These are phyloP conservation scores for Drosophila nikananu DNA, from an alignment of 1,140 invertebrate genomes.

Conservation along the genomic window DNA sequence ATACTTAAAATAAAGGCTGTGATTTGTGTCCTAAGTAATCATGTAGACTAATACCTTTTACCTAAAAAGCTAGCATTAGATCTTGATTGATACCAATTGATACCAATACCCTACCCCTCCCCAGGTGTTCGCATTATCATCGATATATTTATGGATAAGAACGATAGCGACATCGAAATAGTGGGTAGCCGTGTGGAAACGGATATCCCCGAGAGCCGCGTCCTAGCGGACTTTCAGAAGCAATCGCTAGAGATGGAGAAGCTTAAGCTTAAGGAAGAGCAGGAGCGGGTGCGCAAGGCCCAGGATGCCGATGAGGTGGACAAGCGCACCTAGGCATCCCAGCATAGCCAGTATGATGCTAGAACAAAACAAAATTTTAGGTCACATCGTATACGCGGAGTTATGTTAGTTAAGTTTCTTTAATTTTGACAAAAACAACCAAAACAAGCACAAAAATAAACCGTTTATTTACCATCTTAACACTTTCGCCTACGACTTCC, in stretches of 20 bases:
- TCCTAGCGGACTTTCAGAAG: conserved; percentile 71
- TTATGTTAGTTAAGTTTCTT: conserved; percentile 38
- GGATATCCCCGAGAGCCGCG: conserved; percentile 75
- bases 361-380: conserved; percentile 41
- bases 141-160: conserved; percentile 74
- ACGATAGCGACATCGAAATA: conserved; percentile 60
- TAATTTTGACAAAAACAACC: conserved; percentile 36
- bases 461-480: conserved; percentile 21
- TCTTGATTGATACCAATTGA: background rate
- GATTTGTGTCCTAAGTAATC: no score
- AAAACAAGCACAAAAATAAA: conserved; percentile 24
- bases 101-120: background rate
- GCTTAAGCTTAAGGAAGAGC: background rate
- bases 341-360: conserved; percentile 8
- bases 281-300: background rate
- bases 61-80: background rate
- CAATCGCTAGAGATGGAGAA: conserved; percentile 53
- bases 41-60: background rate
- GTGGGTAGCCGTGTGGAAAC: conserved; percentile 75
- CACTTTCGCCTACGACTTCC: conserved; percentile 36
- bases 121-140: conserved; percentile 78
- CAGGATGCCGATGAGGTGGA: background rate
- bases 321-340: conserved; percentile 6
- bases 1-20: background rate
- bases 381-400: conserved; percentile 37